Base-by-base conservation (phyloP, 1,140 invertebrate species). In the Papilio dardanus region DNA sequence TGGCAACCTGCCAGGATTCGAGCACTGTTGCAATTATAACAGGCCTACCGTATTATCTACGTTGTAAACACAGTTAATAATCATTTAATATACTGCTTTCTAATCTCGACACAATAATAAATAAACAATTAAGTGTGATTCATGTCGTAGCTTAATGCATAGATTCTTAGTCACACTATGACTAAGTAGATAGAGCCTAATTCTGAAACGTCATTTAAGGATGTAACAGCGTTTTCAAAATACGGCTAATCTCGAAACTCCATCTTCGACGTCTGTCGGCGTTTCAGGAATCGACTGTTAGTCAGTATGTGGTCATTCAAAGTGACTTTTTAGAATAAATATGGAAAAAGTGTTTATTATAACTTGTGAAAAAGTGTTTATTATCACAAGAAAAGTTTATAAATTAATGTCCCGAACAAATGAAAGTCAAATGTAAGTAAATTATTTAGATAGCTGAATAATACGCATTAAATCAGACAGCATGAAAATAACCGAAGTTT, bases 21-120 rank as follows among this genome's bases (percentile, higher is more conserved):
- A 54, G 14, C 50, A 54, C 8, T 54, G 50, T 54, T 54, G 50
- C 50, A 54, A 54, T 54, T 54, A 54, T 54, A 54, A 54, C 50
- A 24, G 50, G 50, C 50, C 50, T 54, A 54, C 21, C 19, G 50
- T 24, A 54, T 54, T 24, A 46, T 54, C 50, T 54, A 54, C 8
- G 50, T 54, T 24, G 50, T 54, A 54, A 54, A 24, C 21, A 54
- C 6, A 3, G 21, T 54, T n/a, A 54, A 54, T 54, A 54, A 8
- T 54, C 50, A 24, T 54, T 54, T 54, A 54, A 54, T 54, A 54
- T 54, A 54, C 50, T 16, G 50, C 50, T 24, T 7, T 24, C 50
- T 24, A 54, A 24, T 54, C 50, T 24, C 12, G 10, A 10, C 50
- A 54, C 50, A 28, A 54, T 54, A 21, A 54, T 54, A 54, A 1